These are phyloP conservation scores for Augochlorella aurata DNA, from an alignment of 2,888 invertebrate species.

Conservation along the genomic window DNA sequence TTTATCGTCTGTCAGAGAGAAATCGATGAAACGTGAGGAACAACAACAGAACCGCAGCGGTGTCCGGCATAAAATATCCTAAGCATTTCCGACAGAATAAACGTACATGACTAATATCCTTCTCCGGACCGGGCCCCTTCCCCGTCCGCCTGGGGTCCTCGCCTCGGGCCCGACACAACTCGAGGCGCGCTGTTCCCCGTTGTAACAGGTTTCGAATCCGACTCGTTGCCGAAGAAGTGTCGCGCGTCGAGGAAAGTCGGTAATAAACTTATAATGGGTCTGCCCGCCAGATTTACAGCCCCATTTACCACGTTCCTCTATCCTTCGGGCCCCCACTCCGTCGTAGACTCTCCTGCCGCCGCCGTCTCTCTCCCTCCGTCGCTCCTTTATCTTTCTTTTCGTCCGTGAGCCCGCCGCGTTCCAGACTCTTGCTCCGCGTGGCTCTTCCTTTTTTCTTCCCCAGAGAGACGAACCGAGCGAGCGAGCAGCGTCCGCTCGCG, in stretches of 20 bases:
- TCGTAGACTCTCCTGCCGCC: background rate
- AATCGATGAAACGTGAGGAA: slow-evolving; percentile 19
- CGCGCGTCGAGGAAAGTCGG: slow-evolving; percentile 73
- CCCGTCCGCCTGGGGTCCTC: background rate
- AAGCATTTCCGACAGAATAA: slow-evolving; percentile 58
- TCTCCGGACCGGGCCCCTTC: background rate
- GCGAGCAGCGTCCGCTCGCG: background rate
- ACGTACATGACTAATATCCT: slow-evolving; percentile 60
- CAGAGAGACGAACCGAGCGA: background rate
- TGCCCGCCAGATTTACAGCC: slow-evolving; percentile 72
- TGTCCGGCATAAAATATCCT: slow-evolving; percentile 38
- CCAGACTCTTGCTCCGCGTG: slow-evolving; percentile 20
- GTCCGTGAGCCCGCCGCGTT: slow-evolving; percentile 26
- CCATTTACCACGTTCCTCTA: slow-evolving; percentile 68
- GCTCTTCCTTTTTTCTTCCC: slow-evolving; percentile 33
- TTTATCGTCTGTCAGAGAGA: slow-evolving; percentile 4
- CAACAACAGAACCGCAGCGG: slow-evolving; percentile 15
- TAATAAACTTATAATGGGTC: slow-evolving; percentile 77
- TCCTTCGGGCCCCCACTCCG: slow-evolving; percentile 14
- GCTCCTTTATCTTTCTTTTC: slow-evolving; percentile 31
- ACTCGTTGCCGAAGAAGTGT: slow-evolving; percentile 68
- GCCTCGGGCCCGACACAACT: slow-evolving; percentile 31
- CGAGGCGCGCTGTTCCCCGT: slow-evolving; percentile 33
- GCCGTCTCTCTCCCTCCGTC: background rate
- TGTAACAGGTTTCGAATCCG: slow-evolving; percentile 64